Conservation (phyloP, 2,113 vertebrate genomes). For the Cavia aperea region DNA sequence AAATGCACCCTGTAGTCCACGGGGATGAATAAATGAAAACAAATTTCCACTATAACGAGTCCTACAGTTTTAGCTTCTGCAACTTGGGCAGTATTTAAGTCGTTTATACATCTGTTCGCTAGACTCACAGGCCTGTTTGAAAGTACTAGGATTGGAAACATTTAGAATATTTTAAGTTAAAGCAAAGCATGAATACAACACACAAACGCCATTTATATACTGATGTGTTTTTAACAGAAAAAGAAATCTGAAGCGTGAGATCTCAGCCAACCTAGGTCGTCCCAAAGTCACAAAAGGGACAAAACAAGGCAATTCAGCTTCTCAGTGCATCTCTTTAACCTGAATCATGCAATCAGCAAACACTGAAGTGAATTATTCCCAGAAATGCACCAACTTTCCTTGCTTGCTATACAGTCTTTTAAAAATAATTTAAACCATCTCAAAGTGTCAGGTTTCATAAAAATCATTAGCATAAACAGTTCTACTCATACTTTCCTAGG, state of each 20-base stretch:
- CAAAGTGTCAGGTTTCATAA: neutral
- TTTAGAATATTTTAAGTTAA: neutral
- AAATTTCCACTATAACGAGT: neutral
- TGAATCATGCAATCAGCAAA: neutral
- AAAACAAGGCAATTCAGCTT: neutral
- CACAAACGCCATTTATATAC: neutral
- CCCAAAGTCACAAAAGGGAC: neutral
- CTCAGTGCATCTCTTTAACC: neutral
- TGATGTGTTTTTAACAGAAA: neutral
- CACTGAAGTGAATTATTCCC: neutral
- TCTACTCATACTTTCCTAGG: neutral
- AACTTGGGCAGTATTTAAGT: neutral
- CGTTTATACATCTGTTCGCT: neutral
- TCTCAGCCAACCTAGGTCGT: neutral
- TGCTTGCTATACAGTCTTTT: neutral
- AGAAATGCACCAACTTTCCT: neutral
- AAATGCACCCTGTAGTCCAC: neutral
- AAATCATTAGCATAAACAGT: neutral
- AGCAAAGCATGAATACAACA: neutral
- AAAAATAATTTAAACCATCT: constrained; percentile 15
- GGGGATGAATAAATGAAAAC: neutral
- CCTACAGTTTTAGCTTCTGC: neutral
- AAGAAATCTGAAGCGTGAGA: neutral
- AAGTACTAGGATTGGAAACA: neutral
- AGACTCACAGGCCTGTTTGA: neutral